Conservation (phyloP, 2,797 vertebrate species). For the Salarias fasciatus region DNA sequence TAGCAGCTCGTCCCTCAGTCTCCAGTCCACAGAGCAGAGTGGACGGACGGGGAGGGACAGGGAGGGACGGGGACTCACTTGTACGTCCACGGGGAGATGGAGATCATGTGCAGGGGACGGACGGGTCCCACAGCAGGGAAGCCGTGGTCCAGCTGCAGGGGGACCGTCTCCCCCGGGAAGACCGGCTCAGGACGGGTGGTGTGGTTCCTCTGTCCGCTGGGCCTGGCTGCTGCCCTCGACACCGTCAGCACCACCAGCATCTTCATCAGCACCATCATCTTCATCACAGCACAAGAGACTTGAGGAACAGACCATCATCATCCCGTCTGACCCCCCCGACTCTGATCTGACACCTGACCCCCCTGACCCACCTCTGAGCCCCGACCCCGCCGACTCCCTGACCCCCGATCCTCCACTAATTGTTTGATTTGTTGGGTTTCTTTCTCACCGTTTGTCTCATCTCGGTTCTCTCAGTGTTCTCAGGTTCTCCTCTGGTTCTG, state of each 20-base stretch:
- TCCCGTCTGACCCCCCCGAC: too few relatives aligned
- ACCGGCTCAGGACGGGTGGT: background rate
- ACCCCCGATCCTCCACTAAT: too few relatives aligned
- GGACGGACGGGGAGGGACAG: background rate
- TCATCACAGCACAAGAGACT: constrained; percentile 37
- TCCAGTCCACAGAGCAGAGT: too few relatives aligned
- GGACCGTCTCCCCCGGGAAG: constrained; percentile 49
- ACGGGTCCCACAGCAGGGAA: background rate
- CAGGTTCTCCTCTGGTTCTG: too few relatives aligned
- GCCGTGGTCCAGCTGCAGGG: constrained; percentile 60
- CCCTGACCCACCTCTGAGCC: too few relatives aligned
- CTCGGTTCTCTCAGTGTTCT: constrained; percentile 21
- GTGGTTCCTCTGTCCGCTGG: background rate
- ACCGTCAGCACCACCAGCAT: background rate
- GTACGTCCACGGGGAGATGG: constrained; percentile 83
- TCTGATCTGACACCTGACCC: too few relatives aligned
- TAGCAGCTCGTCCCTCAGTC: too few relatives aligned
- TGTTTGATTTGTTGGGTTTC: too few relatives aligned
- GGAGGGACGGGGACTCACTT: too few relatives aligned
- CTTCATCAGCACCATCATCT: constrained; percentile 48
- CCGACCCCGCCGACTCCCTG: too few relatives aligned
- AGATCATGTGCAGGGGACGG: constrained; percentile 64
- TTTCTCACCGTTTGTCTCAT: constrained; percentile 40
- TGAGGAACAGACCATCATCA: constrained; percentile 40
- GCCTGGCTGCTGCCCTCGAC: constrained; percentile 9